Evolutionary conservation across 2,113 vertebrate species (phyloP).

Genomic region (Eclectus roratus): DNA sequence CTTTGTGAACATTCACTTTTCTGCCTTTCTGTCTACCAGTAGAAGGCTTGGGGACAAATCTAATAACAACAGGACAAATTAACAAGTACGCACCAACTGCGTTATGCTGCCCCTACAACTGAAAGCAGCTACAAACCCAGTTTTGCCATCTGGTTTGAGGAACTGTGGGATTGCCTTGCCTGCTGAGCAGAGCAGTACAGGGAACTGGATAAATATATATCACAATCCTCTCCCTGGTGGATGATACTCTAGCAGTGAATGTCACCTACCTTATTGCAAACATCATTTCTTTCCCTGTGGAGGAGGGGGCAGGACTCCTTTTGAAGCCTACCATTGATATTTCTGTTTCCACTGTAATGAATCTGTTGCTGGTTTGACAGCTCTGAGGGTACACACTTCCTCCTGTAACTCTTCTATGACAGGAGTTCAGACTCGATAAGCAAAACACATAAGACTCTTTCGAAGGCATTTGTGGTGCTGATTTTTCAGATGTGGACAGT

Average conservation of each 20-base stretch:
- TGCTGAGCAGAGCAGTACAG: neutral
- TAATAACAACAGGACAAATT: neutral
- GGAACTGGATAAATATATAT: neutral
- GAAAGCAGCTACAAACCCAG: neutral
- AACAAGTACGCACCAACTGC: neutral
- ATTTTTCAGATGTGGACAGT: slow-evolving; percentile 13
- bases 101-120: neutral
- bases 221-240: neutral
- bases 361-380: neutral
- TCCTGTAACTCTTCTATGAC: neutral
- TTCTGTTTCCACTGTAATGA: neutral
- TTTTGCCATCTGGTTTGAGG: slow-evolving; percentile 37
- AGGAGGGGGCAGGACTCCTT: neutral
- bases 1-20: neutral
- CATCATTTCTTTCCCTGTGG: neutral
- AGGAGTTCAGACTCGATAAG: neutral
- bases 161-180: neutral
- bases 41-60: neutral
- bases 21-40: neutral
- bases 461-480: neutral
- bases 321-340: neutral
- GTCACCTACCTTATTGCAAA: neutral
- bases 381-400: neutral
- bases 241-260: neutral
- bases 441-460: neutral